Evolutionary conservation across 2,888 invertebrate genomes (phyloP).

Genomic region (Drosophila hamatofila): DNA sequence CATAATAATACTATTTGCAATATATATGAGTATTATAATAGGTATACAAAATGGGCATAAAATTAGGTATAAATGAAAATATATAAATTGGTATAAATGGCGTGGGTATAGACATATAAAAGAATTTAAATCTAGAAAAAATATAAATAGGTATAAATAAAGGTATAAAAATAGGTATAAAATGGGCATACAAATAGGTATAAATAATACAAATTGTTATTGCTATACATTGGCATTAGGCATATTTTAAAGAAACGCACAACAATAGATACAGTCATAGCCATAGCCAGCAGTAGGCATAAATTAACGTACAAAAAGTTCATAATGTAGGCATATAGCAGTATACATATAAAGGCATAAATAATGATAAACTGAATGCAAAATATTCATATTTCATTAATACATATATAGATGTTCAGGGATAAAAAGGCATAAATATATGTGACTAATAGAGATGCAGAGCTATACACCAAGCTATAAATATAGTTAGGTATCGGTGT

Average conservation of each 20-base stretch:
- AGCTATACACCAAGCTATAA: background rate
- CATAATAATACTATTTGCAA: background rate
- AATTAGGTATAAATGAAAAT: background rate
- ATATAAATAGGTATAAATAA: background rate
- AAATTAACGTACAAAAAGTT: no score
- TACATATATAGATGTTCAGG: background rate
- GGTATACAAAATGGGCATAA: background rate
- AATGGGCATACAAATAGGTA: background rate
- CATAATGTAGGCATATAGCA: background rate
- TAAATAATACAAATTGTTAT: background rate
- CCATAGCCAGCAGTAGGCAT: background rate
- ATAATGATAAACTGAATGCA: background rate
- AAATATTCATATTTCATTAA: no score
- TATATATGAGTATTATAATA: background rate
- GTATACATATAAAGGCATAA: background rate
- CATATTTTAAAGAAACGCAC: background rate
- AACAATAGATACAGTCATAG: background rate
- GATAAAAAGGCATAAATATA: slow-evolving; percentile 2
- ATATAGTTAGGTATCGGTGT: background rate
- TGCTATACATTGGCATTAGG: background rate
- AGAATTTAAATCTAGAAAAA: no score
- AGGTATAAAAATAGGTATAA: background rate
- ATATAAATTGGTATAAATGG: background rate
- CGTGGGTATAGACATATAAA: background rate
- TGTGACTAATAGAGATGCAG: background rate